Percentiles rank a stretch among this genome's conserved stretches.
Conservation (phyloP, 2,888 invertebrate genomes). For the Polydrusus cervinus region DNA sequence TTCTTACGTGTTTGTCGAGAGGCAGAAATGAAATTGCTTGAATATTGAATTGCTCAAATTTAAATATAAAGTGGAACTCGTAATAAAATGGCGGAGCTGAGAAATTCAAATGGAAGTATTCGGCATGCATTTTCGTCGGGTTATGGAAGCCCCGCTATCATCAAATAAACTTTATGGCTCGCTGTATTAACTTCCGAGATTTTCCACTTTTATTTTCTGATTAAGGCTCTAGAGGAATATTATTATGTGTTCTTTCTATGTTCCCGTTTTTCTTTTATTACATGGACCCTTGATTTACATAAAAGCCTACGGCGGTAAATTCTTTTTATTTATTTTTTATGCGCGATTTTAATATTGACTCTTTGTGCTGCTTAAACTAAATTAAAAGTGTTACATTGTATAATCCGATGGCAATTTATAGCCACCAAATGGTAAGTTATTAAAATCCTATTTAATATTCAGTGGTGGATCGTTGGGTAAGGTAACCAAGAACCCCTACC, state of each 20-base stretch:
- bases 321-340: constrained; percentile 19
- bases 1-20: constrained; percentile 59
- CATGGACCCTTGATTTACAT: constrained; percentile 16
- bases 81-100: constrained; percentile 64
- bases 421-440: too few relatives aligned
- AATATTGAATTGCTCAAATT: constrained; percentile 71
- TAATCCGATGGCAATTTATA: too few relatives aligned
- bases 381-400: too few relatives aligned
- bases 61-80: constrained; percentile 71
- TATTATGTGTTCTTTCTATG: constrained; percentile 41
- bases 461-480: too few relatives aligned
- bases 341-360: background rate
- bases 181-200: constrained; percentile 60
- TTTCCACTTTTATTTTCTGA: constrained; percentile 56
- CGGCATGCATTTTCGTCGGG: constrained; percentile 57
- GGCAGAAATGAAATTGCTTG: constrained; percentile 70
- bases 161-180: constrained; percentile 62
- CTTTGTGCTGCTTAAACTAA: background rate
- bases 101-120: constrained; percentile 61
- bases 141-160: constrained; percentile 58
- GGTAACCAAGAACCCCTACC: too few relatives aligned
- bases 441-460: too few relatives aligned
- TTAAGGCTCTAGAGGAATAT: constrained; percentile 45
- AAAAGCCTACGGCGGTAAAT: constrained; percentile 8
- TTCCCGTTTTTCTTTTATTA: constrained; percentile 26